These are phyloP conservation scores for Dynastes maya DNA, from an alignment of 2,888 invertebrate genomes.

Conservation along the genomic window DNA sequence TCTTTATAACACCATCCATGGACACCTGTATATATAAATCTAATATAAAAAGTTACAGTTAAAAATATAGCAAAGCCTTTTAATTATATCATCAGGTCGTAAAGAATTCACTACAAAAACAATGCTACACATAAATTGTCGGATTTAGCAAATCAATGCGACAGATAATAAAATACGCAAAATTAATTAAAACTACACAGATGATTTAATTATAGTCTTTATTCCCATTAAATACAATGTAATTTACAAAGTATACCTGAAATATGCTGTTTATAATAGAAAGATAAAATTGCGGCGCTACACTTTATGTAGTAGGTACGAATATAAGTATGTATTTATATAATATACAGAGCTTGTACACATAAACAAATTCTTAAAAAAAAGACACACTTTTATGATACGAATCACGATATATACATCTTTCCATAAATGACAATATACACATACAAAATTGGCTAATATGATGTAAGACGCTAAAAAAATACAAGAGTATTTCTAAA, in stretches of 20 bases:
- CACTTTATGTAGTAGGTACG: conserved; percentile 39
- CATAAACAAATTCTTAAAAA: conserved; percentile 48
- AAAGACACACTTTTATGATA: conserved; percentile 37
- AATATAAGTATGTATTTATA: conserved; percentile 47
- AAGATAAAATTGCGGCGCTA: conserved; percentile 48
- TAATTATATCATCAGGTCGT: too few species aligned
- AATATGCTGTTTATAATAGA: conserved; percentile 49
- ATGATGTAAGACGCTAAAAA: conserved; percentile 55
- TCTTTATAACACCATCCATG: too few species aligned
- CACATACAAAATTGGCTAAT: conserved; percentile 51
- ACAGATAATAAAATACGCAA: too few species aligned
- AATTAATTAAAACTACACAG: not conserved
- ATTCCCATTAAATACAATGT: conserved; percentile 55
- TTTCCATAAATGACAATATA: conserved; percentile 44
- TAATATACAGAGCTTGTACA: conserved; percentile 49
- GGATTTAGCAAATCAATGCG: too few species aligned
- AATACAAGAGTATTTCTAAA: conserved; percentile 54
- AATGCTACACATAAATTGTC: too few species aligned
- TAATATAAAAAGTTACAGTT: too few species aligned
- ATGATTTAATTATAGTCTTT: conserved; percentile 44
- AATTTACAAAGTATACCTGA: conserved; percentile 55
- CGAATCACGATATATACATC: conserved; percentile 46
- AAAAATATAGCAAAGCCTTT: too few species aligned
- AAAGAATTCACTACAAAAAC: too few species aligned
- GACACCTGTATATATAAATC: too few species aligned